Percentiles rank a stretch among this genome's conserved stretches.
phyloP scores from a whole-genome alignment of 2,888 invertebrate genomes.

The Philopedon plagiatum region DNA sequence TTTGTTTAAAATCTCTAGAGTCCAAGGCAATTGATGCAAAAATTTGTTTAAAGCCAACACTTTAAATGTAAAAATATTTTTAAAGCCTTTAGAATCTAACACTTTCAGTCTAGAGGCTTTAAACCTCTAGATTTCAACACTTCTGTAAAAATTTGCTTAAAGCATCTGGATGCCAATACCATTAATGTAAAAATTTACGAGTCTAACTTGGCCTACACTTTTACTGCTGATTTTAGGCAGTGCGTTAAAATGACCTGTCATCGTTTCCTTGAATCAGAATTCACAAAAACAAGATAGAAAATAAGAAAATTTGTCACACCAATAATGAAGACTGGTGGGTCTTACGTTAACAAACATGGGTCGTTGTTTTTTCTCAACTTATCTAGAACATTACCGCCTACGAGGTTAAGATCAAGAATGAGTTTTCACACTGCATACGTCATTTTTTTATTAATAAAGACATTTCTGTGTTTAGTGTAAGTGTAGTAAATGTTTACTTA shows the following conservation, averaged over 20 bases:
- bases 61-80: too few species aligned
- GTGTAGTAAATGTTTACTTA: neutral
- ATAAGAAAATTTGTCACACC: constrained; percentile 12
- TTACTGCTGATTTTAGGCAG: too few species aligned
- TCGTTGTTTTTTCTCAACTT: constrained; percentile 2
- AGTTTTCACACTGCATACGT: constrained; percentile 16
- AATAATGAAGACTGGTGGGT: neutral
- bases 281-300: neutral
- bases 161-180: too few species aligned
- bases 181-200: too few species aligned
- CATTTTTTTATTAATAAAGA: constrained; percentile 13
- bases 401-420: neutral
- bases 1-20: too few species aligned
- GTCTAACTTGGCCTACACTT: too few species aligned
- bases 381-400: constrained; percentile 21
- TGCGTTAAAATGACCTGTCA: neutral
- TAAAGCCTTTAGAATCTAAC: too few species aligned
- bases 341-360: neutral
- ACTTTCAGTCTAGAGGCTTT: too few species aligned
- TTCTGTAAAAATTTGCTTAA: too few species aligned
- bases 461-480: neutral
- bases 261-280: neutral
- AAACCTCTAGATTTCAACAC: too few species aligned
- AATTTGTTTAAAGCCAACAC: too few species aligned
- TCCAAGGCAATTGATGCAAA: too few species aligned